Conservation (phyloP, 1,140 invertebrate species). For the Rhopalosiphum padi region DNA sequence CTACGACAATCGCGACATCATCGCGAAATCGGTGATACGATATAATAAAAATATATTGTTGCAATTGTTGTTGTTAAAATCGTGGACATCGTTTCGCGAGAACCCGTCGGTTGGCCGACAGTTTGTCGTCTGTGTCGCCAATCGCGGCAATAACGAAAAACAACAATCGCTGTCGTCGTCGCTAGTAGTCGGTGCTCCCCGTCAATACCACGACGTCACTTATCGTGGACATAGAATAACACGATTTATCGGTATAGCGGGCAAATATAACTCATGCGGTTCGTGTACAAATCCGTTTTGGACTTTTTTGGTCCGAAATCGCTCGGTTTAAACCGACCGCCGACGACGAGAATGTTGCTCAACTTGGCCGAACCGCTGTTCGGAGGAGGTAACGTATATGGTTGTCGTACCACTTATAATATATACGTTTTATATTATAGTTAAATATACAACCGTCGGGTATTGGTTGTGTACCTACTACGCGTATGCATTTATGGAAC, state of each 20-base stretch:
- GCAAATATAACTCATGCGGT: neutral
- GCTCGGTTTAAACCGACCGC: neutral
- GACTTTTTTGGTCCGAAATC: neutral
- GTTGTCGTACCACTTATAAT: neutral
- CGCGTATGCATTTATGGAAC: neutral
- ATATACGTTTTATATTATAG: too few relatives aligned
- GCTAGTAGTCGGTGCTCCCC: too few relatives aligned
- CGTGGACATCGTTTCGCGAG: neutral
- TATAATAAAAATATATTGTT: neutral
- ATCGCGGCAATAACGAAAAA: neutral
- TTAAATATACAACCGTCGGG: neutral
- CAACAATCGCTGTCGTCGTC: neutral
- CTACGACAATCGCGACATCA: neutral
- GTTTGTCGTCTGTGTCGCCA: neutral
- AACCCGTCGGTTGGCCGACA: neutral
- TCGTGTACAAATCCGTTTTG: neutral
- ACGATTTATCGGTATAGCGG: neutral
- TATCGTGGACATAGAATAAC: neutral
- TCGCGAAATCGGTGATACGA: too few relatives aligned
- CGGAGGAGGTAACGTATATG: neutral
- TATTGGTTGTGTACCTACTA: neutral
- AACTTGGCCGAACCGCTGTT: neutral
- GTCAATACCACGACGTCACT: neutral
- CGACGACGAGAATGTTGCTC: neutral
- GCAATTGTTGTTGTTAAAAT: neutral